Base-by-base conservation (phyloP, 2,797 vertebrate species). In the Silurus lanzhouensis region DNA sequence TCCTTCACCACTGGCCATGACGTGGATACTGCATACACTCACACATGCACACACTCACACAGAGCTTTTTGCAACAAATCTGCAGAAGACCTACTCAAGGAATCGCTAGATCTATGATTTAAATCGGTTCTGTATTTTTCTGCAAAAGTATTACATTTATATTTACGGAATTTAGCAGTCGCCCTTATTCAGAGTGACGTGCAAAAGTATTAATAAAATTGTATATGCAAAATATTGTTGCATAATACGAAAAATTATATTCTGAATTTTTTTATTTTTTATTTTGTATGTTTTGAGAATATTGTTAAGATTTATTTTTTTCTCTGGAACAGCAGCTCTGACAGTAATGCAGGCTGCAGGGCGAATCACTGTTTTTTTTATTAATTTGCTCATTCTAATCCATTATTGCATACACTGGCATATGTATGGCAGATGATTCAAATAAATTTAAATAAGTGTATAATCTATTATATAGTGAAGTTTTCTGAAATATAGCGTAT, bases 1-100 rank as follows among this genome's bases (percentile, higher is more conserved):
- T 88, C 86, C 84, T 85, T 60, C 85, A 86, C 81, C 75, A 85
- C 74, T 87, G 86, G 87, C 82, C 25, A 72, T 67, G 77, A 86
- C 70, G 52, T 52, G 70, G 80, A 64, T 80, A 25, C 0, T 70
- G 63, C 78, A 64, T 46, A 48, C 60, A 63, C 84, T 66, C 58
- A 79, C 81, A 72, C 72, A 52, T 63, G 44, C 58, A 76, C 66
- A 48, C 60, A 63, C 84, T 66, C 58, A 79, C 81, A 68, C 72
- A 52, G 60, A 70, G 75, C 78, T 8, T 61, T 61, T 12, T 83
- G 46, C 64, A 82, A 60, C 20, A 67, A 86, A 85, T 83, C 46
- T 64, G 57, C 63, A 44, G 12, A 38, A 46, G 66, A 74, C 72
- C 60, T 58, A 27, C 58, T 68, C 17, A 74, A 58, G 44, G 31